Evolutionary conservation across 2,797 vertebrate species (phyloP), one percentile per base, ranked within the genome.

Genomic region (Acanthurus lineatus): DNA sequence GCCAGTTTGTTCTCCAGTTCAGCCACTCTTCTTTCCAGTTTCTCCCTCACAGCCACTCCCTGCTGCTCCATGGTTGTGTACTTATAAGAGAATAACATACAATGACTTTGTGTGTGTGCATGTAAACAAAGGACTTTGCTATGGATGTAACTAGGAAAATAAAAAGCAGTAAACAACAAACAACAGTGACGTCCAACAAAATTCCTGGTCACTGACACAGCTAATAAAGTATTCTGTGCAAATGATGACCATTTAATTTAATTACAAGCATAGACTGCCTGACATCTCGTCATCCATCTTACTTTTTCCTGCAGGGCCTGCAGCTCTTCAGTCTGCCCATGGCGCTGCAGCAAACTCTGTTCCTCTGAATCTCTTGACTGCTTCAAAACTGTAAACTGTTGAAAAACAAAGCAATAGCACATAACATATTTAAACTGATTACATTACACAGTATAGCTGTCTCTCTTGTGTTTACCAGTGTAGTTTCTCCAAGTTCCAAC

Each of bases 271-370:
- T 1, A 47, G 3, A 17, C 72, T 62, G 63, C 38, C 42, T 12
- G 19, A 70, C 17, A 17, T 10, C 35, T 0, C 28, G 2, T 44
- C 14, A 52, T 25, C 9, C 12, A 11, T 45, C 84, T 45, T 86
- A 97, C 97, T 93, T 96, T 95, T 11, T 94, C 86, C 82, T 90
- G 93, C 19, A 97, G 47, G 15, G 84, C 83, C 49, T 93, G 94
- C 0, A 97, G 89, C 76, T 96, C 95, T 49, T 96, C 94, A 3
- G 86, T 81, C 79, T 91, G 93, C 1, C 92, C 88, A 28, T 90
- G 89, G 2, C 91, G 81, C 22, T 93, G 93, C 0, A 87, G 78
- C 2, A 88, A 40, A 32, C 69, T 91, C 51, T 95, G 93, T 20
- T 96, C 95, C 45, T 96, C 96, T 2, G 85, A 88, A 49, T 91